Conservation (phyloP, 2,888 invertebrate species). For the Cylindroiulus punctatus region DNA sequence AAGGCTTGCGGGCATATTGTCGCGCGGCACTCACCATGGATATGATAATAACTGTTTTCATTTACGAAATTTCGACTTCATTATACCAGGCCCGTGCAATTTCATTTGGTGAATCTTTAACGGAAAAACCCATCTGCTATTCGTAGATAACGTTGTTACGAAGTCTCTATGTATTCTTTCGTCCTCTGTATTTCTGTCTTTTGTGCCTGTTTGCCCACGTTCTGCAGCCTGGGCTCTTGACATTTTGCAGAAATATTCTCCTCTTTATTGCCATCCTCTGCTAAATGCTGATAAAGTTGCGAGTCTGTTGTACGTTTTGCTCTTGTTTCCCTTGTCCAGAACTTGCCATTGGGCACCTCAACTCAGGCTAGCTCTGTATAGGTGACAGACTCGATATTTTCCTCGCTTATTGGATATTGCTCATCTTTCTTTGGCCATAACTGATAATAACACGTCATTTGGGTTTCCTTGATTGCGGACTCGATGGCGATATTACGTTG, state of each 20-base stretch:
- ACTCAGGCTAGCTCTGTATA: background rate
- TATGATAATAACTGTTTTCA: conserved; percentile 37
- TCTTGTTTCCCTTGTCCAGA: background rate
- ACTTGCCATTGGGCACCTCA: background rate
- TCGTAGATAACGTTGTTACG: background rate
- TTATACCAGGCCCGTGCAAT: background rate
- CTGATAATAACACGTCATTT: conserved; percentile 33
- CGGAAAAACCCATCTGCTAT: background rate
- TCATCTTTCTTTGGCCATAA: conserved; percentile 24
- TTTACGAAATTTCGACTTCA: conserved; percentile 3
- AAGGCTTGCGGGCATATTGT: background rate
- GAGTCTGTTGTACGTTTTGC: background rate
- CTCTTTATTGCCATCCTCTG: conserved; percentile 37
- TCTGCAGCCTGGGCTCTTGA: background rate
- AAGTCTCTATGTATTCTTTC: conserved; percentile 30
- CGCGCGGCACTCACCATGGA: background rate
- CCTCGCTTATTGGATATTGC: conserved; percentile 31
- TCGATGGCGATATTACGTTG: background rate
- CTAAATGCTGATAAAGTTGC: conserved; percentile 29
- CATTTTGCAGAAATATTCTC: conserved; percentile 29
- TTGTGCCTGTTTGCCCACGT: background rate
- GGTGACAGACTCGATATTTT: background rate
- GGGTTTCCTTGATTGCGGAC: conserved; percentile 4
- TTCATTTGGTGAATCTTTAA: background rate
- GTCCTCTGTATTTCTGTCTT: conserved; percentile 20